Percentiles rank a stretch among this genome's conserved stretches.
Conservation (phyloP, 1,140 invertebrate species). For the Tigriopus japonicus region DNA sequence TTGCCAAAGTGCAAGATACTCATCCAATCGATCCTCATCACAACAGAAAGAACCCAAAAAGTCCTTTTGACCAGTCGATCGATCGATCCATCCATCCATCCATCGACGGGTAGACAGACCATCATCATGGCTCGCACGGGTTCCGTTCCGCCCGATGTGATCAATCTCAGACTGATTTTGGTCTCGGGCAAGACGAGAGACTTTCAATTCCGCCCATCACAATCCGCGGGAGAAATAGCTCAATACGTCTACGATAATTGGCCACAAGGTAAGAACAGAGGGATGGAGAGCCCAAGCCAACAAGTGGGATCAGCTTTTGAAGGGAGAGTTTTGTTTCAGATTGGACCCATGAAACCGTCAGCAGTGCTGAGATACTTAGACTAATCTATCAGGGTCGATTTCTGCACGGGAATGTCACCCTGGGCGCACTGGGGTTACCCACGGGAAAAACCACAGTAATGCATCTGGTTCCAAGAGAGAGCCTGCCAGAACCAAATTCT, state of each 20-base stretch:
- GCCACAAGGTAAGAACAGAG: conserved; percentile 55
- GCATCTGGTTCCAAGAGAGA: conserved; percentile 97
- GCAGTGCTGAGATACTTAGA: conserved; percentile 87
- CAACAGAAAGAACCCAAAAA: no score
- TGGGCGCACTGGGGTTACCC: conserved; percentile 85
- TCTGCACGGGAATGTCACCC: conserved; percentile 95
- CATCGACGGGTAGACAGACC: no score
- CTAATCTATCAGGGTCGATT: conserved; percentile 98
- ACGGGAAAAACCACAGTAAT: conserved; percentile 95
- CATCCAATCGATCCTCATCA: no score
- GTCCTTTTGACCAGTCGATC: no score
- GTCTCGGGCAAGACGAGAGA: conserved; percentile 98
- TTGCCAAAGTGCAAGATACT: no score
- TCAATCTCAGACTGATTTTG: conserved; percentile 87
- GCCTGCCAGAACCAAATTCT: conserved; percentile 94
- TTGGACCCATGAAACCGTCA: conserved; percentile 84
- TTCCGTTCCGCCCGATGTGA: conserved; percentile 30
- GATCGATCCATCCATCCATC: no score
- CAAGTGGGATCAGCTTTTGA: not conserved
- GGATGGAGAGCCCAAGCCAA: no score
- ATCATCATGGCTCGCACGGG: no score
- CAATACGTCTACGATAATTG: conserved; percentile 97
- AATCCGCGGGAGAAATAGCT: conserved; percentile 93
- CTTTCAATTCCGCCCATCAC: conserved; percentile 86
- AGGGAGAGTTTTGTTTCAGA: conserved; percentile 41